Evolutionary conservation across 2,888 invertebrate species (phyloP), one percentile per base, ranked within the genome.

Genomic region (Amiota minor): DNA sequence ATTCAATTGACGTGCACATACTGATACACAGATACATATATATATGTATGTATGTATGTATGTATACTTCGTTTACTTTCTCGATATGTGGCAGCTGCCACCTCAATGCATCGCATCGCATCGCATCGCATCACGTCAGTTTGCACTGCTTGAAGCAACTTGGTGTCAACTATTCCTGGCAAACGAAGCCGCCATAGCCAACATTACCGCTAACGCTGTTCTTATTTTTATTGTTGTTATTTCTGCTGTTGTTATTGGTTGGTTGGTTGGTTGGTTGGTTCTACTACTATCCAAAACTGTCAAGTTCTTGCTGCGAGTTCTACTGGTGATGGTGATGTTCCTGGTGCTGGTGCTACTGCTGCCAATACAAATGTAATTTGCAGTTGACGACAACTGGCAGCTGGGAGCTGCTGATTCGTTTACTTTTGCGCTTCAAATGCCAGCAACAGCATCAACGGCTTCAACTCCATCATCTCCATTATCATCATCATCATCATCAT

Each of bases 291-390:
- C 35, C 35, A 35, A 35, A 35, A 35, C 35, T 35, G 35, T 35
- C 35, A 8, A 35, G 35, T 35, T 35, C 35, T 35, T 14, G 16
- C 20, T 61, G 50, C 23, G n/a, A 50, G 9, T 53, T 16, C 11
- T 16, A 20, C 50, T 46, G 18, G 11, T 23, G 62, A 14, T 18
- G 35, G 14, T 62, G 20, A 9, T 20, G 62, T 14, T 12, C 3
- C 49, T 49, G 49, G 49, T 46, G 56, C 56, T 56, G 18, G 77
- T 80, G 79, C 81, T 82, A 84, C 82, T 82, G 78, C 79, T 81
- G 84, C 80, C 83, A 83, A 84, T 83, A 83, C 84, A 82, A 83
- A 83, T 83, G 83, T 83, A 83, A 83, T 83, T 83, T 83, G 78
- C 79, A 83, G 76, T 72, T 74, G 75, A 75, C 81, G 76, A 78